Conservation (phyloP, 2,888 invertebrate genomes). For the Baccha elongata region DNA sequence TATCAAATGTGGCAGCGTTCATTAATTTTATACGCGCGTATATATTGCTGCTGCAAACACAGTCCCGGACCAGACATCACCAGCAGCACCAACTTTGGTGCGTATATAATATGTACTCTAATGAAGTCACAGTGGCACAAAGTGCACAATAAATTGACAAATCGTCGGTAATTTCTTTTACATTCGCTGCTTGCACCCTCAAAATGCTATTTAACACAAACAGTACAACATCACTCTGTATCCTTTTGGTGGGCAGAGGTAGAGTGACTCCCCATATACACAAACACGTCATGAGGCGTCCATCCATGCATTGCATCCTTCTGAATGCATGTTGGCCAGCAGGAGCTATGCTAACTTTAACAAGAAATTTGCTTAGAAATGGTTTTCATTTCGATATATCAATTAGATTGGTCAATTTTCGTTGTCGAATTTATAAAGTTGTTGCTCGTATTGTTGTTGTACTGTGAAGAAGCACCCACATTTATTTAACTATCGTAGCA, state of each 20-base stretch:
- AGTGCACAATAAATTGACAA: slow-evolving; percentile 72
- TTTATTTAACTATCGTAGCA: slow-evolving; percentile 3
- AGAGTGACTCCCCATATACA: background rate
- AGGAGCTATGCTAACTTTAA: background rate
- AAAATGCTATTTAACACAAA: slow-evolving; percentile 36
- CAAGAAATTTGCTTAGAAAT: slow-evolving; percentile 67
- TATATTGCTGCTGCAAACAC: slow-evolving; percentile 19
- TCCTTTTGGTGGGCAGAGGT: too few relatives aligned
- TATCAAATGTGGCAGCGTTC: slow-evolving; percentile 78
- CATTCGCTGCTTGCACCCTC: slow-evolving; percentile 51
- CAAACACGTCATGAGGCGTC: slow-evolving; percentile 1
- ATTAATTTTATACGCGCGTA: slow-evolving; percentile 77
- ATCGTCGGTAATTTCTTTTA: slow-evolving; percentile 63
- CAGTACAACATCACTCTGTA: background rate
- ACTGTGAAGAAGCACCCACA: slow-evolving; percentile 38
- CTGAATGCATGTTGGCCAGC: background rate
- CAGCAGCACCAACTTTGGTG: slow-evolving; percentile 12
- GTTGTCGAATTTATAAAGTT: slow-evolving; percentile 13
- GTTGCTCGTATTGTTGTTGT: background rate
- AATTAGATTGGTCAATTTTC: slow-evolving; percentile 62
- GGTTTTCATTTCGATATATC: slow-evolving; percentile 64
- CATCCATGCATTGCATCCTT: background rate
- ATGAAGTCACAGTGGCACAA: slow-evolving; percentile 73
- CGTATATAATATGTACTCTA: slow-evolving; percentile 53
- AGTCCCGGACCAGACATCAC: background rate